Conservation (phyloP, 2,113 vertebrate genomes). For the Platysternon megacephalum region DNA sequence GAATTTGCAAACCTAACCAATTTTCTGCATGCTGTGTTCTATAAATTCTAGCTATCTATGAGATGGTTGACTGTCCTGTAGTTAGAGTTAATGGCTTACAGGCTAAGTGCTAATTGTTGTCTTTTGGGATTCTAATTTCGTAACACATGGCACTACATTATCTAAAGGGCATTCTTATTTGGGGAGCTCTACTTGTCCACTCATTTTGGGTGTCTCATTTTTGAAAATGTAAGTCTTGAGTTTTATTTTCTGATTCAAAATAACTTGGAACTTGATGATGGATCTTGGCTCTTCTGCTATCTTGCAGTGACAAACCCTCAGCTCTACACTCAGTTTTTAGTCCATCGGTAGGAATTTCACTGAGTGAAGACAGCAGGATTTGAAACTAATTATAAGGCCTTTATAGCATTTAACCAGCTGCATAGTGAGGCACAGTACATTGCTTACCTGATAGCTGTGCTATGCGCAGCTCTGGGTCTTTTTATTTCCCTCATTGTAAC, state of each 20-base stretch:
- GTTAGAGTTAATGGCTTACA: background rate
- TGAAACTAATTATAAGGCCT: background rate
- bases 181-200: background rate
- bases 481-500: background rate
- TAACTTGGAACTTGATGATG: background rate
- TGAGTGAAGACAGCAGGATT: rapidly evolving
- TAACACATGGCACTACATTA: background rate
- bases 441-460: background rate
- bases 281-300: background rate
- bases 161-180: conserved; percentile 10
- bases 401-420: background rate
- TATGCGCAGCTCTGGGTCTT: background rate
- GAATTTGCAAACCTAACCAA: background rate
- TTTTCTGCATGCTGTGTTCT: background rate
- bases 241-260: background rate
- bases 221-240: background rate
- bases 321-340: background rate
- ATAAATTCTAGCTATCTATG: background rate
- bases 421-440: rapidly evolving
- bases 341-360: background rate
- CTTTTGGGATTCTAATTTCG: background rate
- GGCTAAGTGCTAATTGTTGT: background rate
- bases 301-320: background rate
- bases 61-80: background rate
- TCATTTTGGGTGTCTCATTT: background rate